Evolutionary conservation across 2,113 vertebrate species (phyloP).

Genomic region (Varanus salvator): DNA sequence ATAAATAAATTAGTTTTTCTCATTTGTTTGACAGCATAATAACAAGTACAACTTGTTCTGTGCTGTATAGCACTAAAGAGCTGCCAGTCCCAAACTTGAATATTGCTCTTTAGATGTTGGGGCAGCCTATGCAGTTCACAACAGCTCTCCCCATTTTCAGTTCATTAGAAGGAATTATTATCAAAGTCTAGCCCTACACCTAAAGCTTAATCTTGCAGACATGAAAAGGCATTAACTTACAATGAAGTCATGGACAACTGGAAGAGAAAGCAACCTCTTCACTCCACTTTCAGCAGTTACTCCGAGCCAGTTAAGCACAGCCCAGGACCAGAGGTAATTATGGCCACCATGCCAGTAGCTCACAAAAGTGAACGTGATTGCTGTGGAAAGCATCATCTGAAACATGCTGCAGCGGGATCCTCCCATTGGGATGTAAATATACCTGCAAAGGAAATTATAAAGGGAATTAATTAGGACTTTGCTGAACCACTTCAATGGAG

Average conservation of each 20-base stretch:
- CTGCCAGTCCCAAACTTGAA: neutral
- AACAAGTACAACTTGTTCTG: neutral
- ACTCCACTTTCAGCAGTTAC: slow-evolving; percentile 84
- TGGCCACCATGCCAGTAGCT: slow-evolving; percentile 95
- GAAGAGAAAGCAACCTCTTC: slow-evolving; percentile 77
- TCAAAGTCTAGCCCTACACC: neutral
- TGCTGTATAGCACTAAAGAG: neutral
- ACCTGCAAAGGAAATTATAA: slow-evolving; percentile 78
- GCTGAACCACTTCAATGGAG: slow-evolving; percentile 23
- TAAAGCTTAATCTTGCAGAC: slow-evolving; percentile 4
- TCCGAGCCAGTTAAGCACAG: slow-evolving; percentile 91
- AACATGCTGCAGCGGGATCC: slow-evolving; percentile 85
- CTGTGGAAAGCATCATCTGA: slow-evolving; percentile 85
- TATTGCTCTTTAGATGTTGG: too few species aligned
- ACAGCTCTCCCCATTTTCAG: neutral
- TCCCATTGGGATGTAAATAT: slow-evolving; percentile 93
- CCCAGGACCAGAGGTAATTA: slow-evolving; percentile 93
- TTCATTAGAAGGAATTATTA: neutral
- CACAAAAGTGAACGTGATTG: slow-evolving; percentile 90
- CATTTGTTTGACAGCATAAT: neutral
- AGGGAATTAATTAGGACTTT: slow-evolving; percentile 24
- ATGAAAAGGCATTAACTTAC: slow-evolving; percentile 79
- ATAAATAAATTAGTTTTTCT: neutral
- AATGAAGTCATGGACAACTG: slow-evolving; percentile 73
- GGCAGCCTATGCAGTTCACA: neutral